Evolutionary conservation across 1,140 invertebrate genomes (phyloP).

Genomic region (Lucilia cuprina): DNA sequence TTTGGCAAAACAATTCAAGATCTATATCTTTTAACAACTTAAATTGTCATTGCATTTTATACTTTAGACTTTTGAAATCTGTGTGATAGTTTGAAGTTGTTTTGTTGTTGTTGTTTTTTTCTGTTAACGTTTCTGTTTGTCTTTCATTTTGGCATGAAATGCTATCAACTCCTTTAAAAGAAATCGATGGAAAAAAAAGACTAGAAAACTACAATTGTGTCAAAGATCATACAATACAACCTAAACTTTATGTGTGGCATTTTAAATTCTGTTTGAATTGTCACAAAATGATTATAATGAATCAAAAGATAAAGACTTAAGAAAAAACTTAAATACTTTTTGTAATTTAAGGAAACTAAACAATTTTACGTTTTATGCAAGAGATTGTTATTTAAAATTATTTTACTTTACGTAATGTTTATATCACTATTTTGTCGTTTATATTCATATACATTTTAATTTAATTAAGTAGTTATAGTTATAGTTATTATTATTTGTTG

Average conservation of each 20-base stretch:
- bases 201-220: conserved; percentile 28
- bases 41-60: conserved; percentile 10
- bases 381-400: neutral
- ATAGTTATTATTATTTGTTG: neutral
- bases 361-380: neutral
- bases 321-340: neutral
- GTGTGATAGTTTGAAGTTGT: neutral
- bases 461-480: neutral
- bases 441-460: neutral
- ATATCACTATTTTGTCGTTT: neutral
- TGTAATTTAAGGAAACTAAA: neutral
- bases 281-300: conserved; percentile 18
- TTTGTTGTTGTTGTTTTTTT: neutral
- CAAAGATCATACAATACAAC: conserved; percentile 19
- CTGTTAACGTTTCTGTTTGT: neutral
- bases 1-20: conserved; percentile 3
- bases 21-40: conserved; percentile 11
- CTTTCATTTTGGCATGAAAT: neutral
- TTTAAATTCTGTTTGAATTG: conserved; percentile 18
- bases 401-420: neutral
- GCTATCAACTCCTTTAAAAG: neutral
- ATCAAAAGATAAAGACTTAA: neutral
- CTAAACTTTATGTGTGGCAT: conserved; percentile 26
- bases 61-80: neutral
- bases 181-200: neutral